phyloP scores from a whole-genome alignment of 1,140 invertebrate species.

The Zaprionus vittiger region DNA sequence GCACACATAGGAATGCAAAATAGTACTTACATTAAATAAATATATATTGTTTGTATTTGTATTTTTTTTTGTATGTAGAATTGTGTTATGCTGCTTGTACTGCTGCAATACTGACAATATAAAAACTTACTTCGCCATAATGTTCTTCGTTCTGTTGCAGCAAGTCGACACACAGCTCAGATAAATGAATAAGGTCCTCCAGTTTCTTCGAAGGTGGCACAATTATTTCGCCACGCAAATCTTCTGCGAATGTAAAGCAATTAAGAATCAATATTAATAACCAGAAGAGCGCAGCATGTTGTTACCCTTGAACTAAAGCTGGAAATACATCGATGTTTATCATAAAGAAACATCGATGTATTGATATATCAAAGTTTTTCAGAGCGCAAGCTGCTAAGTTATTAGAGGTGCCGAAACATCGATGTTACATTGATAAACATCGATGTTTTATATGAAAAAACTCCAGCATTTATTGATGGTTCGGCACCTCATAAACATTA shows the following conservation, averaged over 20 bases:
- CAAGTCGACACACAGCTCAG: conserved; percentile 98
- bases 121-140: conserved; percentile 97
- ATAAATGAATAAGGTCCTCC: conserved; percentile 98
- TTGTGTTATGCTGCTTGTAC: background rate
- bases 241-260: conserved; percentile 86
- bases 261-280: background rate
- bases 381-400: too few relatives aligned
- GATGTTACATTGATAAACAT: too few relatives aligned
- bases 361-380: too few relatives aligned
- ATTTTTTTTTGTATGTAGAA: background rate
- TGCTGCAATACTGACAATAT: background rate
- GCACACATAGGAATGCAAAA: background rate
- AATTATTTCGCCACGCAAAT: conserved; percentile 92
- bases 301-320: too few relatives aligned
- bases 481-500: too few relatives aligned
- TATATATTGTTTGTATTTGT: background rate
- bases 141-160: conserved; percentile 99
- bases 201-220: conserved; percentile 94
- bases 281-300: too few relatives aligned
- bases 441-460: too few relatives aligned
- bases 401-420: too few relatives aligned
- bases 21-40: conserved; percentile 7
- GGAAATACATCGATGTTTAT: too few relatives aligned
- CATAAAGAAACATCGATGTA: too few relatives aligned
- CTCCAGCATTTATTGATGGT: too few relatives aligned